Percentiles rank a stretch among this genome's conserved stretches.
phyloP scores from a whole-genome alignment of 2,113 vertebrate genomes.

The Dasyprocta punctata region DNA sequence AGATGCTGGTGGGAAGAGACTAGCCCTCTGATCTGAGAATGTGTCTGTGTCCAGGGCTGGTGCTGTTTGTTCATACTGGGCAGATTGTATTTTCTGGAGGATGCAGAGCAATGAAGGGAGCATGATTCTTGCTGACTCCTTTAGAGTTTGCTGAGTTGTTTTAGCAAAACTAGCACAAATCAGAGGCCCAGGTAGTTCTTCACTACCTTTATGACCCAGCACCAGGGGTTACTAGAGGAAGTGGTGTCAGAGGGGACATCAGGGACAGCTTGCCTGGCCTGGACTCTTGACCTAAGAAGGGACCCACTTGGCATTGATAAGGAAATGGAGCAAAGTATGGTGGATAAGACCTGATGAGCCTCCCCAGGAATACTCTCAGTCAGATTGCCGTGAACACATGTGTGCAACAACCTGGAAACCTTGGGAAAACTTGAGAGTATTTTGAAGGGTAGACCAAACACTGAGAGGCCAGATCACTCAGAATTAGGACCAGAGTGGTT shows the following conservation, averaged over 20 bases:
- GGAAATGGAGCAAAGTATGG: not conserved
- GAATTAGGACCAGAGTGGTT: not conserved
- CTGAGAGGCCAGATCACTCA: too few species aligned
- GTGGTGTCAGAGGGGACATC: not conserved
- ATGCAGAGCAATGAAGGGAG: not conserved
- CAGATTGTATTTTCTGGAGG: not conserved
- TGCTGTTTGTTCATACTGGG: not conserved
- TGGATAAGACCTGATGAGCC: accelerated
- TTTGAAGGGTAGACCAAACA: not conserved
- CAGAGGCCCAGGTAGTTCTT: not conserved
- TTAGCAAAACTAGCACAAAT: not conserved
- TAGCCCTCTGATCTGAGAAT: not conserved
- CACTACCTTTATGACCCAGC: not conserved
- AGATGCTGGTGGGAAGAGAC: not conserved
- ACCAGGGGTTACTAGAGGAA: not conserved
- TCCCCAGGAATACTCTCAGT: not conserved
- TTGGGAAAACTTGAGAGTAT: not conserved
- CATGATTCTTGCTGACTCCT: not conserved
- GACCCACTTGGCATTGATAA: not conserved
- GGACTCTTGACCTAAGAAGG: not conserved
- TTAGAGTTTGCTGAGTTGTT: not conserved
- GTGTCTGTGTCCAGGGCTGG: not conserved
- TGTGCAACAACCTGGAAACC: too few species aligned
- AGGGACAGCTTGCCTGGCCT: not conserved
- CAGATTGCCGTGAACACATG: not conserved